These are phyloP conservation scores for Triplophysa dalaica DNA, from an alignment of 2,113 vertebrate genomes.

Conservation along the genomic window DNA sequence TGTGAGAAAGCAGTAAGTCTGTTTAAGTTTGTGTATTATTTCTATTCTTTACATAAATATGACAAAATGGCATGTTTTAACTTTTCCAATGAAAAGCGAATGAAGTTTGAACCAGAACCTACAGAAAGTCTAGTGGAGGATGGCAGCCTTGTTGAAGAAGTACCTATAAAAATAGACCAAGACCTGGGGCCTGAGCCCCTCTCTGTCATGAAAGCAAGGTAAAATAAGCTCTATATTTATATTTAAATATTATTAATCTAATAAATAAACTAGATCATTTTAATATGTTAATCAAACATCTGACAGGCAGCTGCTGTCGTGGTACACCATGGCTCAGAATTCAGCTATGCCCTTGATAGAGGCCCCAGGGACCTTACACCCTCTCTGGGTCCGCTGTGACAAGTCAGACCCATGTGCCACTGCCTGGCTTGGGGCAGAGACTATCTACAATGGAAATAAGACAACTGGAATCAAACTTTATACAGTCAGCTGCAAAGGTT, in stretches of 20 bases:
- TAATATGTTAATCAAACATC: slow-evolving; percentile 20
- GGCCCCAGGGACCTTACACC: slow-evolving; percentile 66
- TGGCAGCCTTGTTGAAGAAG: slow-evolving; percentile 53
- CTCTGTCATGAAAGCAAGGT: slow-evolving; percentile 86
- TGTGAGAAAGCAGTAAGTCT: slow-evolving; percentile 82
- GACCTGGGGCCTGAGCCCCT: slow-evolving; percentile 73
- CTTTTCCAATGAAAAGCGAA: slow-evolving; percentile 56
- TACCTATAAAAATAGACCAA: slow-evolving; percentile 15
- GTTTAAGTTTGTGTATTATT: background rate
- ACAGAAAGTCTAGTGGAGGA: slow-evolving; percentile 48
- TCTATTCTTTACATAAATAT: background rate
- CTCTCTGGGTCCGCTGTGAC: slow-evolving; percentile 91
- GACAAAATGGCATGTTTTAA: background rate
- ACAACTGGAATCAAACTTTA: slow-evolving; percentile 79
- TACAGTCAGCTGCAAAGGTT: slow-evolving; percentile 81
- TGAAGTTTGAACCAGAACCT: slow-evolving; percentile 49
- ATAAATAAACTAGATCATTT: too few species aligned
- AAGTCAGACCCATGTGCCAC: slow-evolving; percentile 80
- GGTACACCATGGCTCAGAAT: slow-evolving; percentile 86
- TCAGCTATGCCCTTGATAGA: slow-evolving; percentile 69
- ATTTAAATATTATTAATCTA: background rate
- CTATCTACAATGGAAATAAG: slow-evolving; percentile 68
- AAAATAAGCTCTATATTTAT: slow-evolving; percentile 8
- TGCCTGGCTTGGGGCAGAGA: slow-evolving; percentile 88
- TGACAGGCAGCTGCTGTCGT: slow-evolving; percentile 85